Evolutionary conservation across 2,113 vertebrate species (phyloP), one percentile per base, ranked within the genome.

Genomic region (Hemibagrus wyckioides): DNA sequence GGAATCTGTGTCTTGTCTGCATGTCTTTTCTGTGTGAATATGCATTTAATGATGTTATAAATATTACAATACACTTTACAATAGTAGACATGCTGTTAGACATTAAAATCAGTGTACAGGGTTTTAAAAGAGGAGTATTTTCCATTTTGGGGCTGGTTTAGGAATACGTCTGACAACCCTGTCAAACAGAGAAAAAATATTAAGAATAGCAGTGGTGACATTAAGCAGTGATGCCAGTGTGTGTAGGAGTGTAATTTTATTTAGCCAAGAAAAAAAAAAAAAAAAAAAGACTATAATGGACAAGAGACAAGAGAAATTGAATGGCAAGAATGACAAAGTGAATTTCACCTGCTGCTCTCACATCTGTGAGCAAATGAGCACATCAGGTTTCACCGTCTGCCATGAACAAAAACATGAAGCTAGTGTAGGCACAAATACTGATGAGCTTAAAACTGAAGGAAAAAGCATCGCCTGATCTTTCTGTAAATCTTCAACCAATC

Each of bases 271-370:
- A 41, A 10, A 25, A 69, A 5, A 14, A 15, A 67, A 73, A 41
- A 10, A 25, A 69, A 21, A 71, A 67, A 15, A 41, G 25, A 19
- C n/a, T n/a, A n/a, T n/a, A 69, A 69, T 2, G 39, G 41, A 76
- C 15, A 48, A 17, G 41, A 76, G 2, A 76, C 25, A n/a, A n/a
- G 23, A n/a, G 73, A n/a, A 28, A 25, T 23, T 15, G n/a, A 76
- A 48, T 75, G 41, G 23, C 21, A 48, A 48, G 69, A 73, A 41
- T 41, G 21, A 41, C 33, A 36, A 36, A 69, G 15, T 21, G 7
- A 69, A 69, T 69, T 73, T 11, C 69, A 73, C 69, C 69, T 73
- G 39, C 69, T 73, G 39, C 39, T 23, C 69, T 73, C 69, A 73
- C 69, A 73, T 1, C 21, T 44, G 69, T 19, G 23, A 44, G 69